These are phyloP conservation scores for Schizotus pectinicornis DNA, from an alignment of 2,888 invertebrate genomes.

Conservation along the genomic window DNA sequence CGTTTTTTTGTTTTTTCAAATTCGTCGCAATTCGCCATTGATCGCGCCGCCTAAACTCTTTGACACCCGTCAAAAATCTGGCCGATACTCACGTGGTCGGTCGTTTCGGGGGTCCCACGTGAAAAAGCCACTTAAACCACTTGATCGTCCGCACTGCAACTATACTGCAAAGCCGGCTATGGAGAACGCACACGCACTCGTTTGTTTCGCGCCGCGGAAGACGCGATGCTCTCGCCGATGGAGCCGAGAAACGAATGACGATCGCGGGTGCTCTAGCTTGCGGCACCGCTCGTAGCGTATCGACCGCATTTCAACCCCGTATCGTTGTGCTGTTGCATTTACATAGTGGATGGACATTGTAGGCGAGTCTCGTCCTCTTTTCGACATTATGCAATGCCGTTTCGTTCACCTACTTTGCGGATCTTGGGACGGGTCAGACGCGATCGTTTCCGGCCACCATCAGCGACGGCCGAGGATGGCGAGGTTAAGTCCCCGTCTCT, in stretches of 20 bases:
- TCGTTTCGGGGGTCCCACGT: too few species aligned
- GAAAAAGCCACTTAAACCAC: not conserved
- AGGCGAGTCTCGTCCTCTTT: slow-evolving; percentile 24
- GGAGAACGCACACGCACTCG: not conserved
- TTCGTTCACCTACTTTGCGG: too few species aligned
- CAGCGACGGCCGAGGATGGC: too few species aligned
- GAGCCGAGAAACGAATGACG: slow-evolving; percentile 45
- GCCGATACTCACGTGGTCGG: too few species aligned
- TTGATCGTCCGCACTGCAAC: slow-evolving; percentile 21
- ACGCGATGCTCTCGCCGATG: slow-evolving; percentile 36
- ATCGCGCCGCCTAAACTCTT: too few species aligned
- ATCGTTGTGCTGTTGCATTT: slow-evolving; percentile 43
- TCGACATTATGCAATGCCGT: slow-evolving; percentile 2
- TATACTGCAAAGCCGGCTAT: too few species aligned
- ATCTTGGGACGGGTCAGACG: too few species aligned
- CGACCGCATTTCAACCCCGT: slow-evolving; percentile 46
- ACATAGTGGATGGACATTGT: slow-evolving; percentile 33
- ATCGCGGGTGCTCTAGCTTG: slow-evolving; percentile 45
- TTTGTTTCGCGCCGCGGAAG: slow-evolving; percentile 20
- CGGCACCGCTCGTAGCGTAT: slow-evolving; percentile 50
- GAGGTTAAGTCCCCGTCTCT: too few species aligned
- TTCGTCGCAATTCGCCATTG: too few species aligned
- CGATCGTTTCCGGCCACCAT: too few species aligned
- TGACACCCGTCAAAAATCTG: too few species aligned
- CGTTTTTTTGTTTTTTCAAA: too few species aligned